phyloP scores from a whole-genome alignment of 2,888 invertebrate genomes.

The Harpalus rubripes region DNA sequence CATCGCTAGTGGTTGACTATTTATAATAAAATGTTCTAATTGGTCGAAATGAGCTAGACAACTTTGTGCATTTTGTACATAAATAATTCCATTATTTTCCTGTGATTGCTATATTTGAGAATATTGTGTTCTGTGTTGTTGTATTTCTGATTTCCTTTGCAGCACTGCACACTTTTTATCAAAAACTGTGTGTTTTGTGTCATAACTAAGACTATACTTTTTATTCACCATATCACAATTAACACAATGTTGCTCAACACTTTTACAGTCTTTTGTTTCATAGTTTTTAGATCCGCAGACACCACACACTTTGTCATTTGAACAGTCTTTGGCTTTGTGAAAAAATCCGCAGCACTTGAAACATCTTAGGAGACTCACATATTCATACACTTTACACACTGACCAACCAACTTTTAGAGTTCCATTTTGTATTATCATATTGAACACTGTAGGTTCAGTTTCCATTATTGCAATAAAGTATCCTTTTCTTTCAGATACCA shows the following conservation, averaged over 20 bases:
- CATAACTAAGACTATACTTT: slow-evolving; percentile 23
- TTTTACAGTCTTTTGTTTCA: slow-evolving; percentile 29
- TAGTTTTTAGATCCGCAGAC: slow-evolving; percentile 11
- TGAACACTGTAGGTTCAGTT: not conserved
- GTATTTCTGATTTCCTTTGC: slow-evolving; percentile 12
- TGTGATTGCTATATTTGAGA: slow-evolving; percentile 17
- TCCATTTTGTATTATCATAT: not conserved
- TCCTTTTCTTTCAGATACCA: not conserved
- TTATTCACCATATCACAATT: slow-evolving; percentile 1
- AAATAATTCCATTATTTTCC: slow-evolving; percentile 18
- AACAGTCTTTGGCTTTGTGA: slow-evolving; percentile 30
- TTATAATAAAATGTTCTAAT: slow-evolving; percentile 25
- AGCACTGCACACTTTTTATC: slow-evolving; percentile 10
- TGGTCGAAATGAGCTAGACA: slow-evolving; percentile 17
- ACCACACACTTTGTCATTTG: slow-evolving; percentile 34
- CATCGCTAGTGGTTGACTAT: slow-evolving; percentile 5
- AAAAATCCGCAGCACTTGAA: slow-evolving; percentile 31
- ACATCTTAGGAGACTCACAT: slow-evolving; percentile 6
- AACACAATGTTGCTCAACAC: slow-evolving; percentile 4
- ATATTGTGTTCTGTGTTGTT: slow-evolving; percentile 2
- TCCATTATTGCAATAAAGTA: slow-evolving; percentile 11
- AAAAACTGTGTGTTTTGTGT: slow-evolving; percentile 13
- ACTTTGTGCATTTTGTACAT: slow-evolving; percentile 42
- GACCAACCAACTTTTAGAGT: slow-evolving; percentile 36
- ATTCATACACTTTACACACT: slow-evolving; percentile 29